These are phyloP conservation scores for Smittia sp. DNA, from an alignment of 2,888 invertebrate species.

Conservation along the genomic window DNA sequence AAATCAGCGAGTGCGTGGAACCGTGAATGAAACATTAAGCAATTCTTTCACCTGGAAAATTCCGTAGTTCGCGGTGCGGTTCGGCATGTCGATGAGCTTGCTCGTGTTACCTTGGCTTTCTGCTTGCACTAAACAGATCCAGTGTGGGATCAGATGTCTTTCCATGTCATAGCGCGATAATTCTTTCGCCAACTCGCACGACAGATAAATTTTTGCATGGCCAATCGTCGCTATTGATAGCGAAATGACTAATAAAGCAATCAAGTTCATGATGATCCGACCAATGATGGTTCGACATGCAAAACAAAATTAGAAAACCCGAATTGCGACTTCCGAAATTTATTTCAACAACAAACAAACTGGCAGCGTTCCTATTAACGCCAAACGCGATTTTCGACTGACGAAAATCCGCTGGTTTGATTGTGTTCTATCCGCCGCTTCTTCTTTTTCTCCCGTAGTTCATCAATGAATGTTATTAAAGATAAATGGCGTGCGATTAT, in stretches of 20 bases:
- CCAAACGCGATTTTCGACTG: background rate
- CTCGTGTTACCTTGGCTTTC: constrained; percentile 63
- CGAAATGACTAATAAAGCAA: background rate
- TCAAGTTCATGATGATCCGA: background rate
- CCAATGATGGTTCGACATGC: background rate
- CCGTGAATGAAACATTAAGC: background rate
- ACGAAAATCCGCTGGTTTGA: background rate
- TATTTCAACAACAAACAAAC: background rate
- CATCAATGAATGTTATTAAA: constrained; percentile 21
- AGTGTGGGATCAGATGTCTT: constrained; percentile 65
- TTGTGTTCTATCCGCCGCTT: background rate
- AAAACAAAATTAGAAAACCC: background rate
- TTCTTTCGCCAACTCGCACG: constrained; percentile 68
- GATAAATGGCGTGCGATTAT: background rate
- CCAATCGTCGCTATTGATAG: constrained; percentile 42
- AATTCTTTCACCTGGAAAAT: constrained; percentile 56
- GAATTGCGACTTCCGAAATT: constrained; percentile 12
- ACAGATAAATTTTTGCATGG: constrained; percentile 61
- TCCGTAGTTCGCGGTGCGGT: constrained; percentile 62
- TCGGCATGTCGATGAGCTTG: constrained; percentile 59
- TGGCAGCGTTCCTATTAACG: background rate
- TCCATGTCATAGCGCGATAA: constrained; percentile 64
- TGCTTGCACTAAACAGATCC: constrained; percentile 69
- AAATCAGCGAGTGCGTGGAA: background rate
- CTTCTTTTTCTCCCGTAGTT: background rate